A percentile compares a stretch with the other conserved stretches of the same genome.
phyloP scores from a whole-genome alignment of 2,888 invertebrate genomes.

The Andrena camellia region DNA sequence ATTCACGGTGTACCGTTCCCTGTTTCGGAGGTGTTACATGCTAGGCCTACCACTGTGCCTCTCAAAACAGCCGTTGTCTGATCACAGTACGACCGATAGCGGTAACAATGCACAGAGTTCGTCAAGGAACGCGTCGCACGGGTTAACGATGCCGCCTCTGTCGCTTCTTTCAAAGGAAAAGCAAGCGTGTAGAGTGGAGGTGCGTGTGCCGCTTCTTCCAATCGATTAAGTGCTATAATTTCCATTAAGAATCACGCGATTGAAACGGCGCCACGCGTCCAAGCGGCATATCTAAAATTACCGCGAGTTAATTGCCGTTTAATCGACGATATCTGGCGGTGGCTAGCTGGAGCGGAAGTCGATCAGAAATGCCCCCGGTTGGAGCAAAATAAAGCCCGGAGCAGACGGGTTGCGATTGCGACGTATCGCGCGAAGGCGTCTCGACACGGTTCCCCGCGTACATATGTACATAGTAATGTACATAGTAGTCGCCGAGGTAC shows the following conservation, averaged over 20 bases:
- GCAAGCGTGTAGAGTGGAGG: too few relatives aligned
- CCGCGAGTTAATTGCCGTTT: too few relatives aligned
- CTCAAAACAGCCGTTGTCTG: constrained; percentile 19
- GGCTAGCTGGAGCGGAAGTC: too few relatives aligned
- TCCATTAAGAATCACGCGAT: too few relatives aligned
- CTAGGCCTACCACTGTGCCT: background rate
- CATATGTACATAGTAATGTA: background rate
- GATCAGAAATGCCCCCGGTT: too few relatives aligned
- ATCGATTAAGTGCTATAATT: too few relatives aligned
- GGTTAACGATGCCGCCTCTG: background rate
- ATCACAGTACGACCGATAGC: background rate
- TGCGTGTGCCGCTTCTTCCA: too few relatives aligned
- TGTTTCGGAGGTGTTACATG: constrained; percentile 54
- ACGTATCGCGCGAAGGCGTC: constrained; percentile 3
- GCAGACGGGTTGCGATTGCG: background rate
- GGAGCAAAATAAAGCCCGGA: background rate
- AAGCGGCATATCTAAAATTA: too few relatives aligned
- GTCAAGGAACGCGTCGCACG: background rate
- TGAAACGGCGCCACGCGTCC: too few relatives aligned
- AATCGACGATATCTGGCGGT: too few relatives aligned
- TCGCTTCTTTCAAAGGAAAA: too few relatives aligned
- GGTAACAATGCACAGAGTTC: background rate
- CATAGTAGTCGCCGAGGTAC: background rate
- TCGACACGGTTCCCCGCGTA: background rate
- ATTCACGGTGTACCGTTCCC: constrained; percentile 65